A percentile compares a stretch with the other conserved stretches of the same genome.
These are phyloP conservation scores for Caenorhabditis japonica DNA, from an alignment of 2,888 invertebrate genomes.

Conservation along the genomic window DNA sequence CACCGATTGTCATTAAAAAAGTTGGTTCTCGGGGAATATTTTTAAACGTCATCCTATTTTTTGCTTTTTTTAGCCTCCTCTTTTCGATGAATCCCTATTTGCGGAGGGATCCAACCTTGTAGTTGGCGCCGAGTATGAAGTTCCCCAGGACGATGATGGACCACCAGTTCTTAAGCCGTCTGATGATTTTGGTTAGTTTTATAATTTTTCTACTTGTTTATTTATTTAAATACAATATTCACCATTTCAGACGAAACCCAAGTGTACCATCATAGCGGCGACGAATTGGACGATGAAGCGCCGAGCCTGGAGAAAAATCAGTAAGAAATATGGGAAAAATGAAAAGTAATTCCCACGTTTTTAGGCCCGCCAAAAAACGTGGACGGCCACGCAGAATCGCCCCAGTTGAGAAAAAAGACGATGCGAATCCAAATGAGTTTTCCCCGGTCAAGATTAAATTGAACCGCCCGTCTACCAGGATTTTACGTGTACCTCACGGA, in stretches of 20 bases:
- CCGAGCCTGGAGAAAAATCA: slow-evolving; percentile 17
- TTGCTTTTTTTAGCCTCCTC: neutral
- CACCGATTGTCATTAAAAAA: too few species aligned
- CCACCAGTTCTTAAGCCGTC: neutral
- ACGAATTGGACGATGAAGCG: neutral
- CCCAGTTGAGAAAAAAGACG: too few species aligned
- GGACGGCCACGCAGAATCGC: slow-evolving; percentile 4
- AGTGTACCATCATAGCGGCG: neutral
- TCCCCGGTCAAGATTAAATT: neutral
- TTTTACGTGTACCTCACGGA: neutral
- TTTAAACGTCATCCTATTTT: too few species aligned
- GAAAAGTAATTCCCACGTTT: neutral
- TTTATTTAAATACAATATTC: neutral
- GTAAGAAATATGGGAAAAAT: slow-evolving; percentile 4
- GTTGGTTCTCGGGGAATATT: too few species aligned
- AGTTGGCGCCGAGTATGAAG: neutral
- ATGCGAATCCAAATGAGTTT: too few species aligned
- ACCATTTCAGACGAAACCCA: neutral
- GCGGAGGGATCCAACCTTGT: neutral
- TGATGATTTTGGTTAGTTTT: neutral
- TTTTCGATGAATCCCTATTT: slow-evolving; percentile 1
- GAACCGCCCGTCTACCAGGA: neutral
- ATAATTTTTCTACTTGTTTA: neutral
- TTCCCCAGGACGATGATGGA: neutral
- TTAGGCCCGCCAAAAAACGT: neutral